Conservation (phyloP, 2,888 invertebrate genomes). For the Drosophila prostipennis region DNA sequence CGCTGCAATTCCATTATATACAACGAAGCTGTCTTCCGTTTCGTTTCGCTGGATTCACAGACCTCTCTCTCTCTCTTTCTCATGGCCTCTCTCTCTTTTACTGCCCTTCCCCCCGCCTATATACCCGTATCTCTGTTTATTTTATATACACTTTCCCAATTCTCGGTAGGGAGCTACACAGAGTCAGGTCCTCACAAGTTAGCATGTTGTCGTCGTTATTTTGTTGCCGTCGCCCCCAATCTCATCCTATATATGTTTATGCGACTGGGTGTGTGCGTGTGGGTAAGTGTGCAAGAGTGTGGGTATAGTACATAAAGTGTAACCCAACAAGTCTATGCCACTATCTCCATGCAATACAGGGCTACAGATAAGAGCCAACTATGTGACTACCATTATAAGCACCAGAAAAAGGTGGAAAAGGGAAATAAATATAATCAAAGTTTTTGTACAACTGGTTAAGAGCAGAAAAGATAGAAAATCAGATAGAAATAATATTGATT, state of each 20-base stretch:
- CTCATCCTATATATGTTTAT: not conserved
- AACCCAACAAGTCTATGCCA: slow-evolving; percentile 46
- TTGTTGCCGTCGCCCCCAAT: slow-evolving; percentile 55
- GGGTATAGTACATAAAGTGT: slow-evolving; percentile 38
- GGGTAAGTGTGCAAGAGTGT: slow-evolving; percentile 4
- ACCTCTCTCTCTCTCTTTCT: not conserved
- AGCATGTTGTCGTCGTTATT: slow-evolving; percentile 70
- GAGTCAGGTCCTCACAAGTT: slow-evolving; percentile 52
- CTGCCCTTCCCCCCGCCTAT: slow-evolving; percentile 9
- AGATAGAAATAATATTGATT: not conserved
- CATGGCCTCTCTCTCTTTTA: not conserved
- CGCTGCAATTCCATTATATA: slow-evolving; percentile 84
- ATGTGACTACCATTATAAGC: slow-evolving; percentile 2
- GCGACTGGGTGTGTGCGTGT: slow-evolving; percentile 10
- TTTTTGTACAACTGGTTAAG: slow-evolving; percentile 6
- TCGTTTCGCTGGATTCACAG: slow-evolving; percentile 14
- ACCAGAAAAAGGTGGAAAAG: slow-evolving; percentile 3
- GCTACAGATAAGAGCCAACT: slow-evolving; percentile 35
- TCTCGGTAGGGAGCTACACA: slow-evolving; percentile 35
- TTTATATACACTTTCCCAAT: slow-evolving; percentile 54
- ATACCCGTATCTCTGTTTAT: slow-evolving; percentile 36
- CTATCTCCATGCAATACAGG: slow-evolving; percentile 36
- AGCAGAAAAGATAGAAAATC: not conserved
- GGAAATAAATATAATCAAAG: slow-evolving; percentile 34
- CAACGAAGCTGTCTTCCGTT: slow-evolving; percentile 50